Evolutionary conservation across 2,888 invertebrate genomes (phyloP).

Genomic region (Dasypolia templi): DNA sequence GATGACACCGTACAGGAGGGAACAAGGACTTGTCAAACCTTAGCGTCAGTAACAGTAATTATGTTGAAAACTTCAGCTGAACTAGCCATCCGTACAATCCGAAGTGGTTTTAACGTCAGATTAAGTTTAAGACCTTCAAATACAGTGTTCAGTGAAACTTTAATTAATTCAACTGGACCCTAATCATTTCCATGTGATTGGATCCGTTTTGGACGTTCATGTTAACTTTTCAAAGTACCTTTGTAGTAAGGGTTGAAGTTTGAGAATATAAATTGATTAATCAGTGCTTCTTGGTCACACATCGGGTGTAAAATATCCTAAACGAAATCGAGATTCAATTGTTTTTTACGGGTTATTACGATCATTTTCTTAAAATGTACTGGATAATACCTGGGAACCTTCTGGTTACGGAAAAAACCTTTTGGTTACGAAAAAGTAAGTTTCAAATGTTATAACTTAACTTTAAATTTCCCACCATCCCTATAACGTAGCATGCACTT

Average conservation of each 20-base stretch:
- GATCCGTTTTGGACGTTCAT: slow-evolving; percentile 61
- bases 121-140: slow-evolving; percentile 64
- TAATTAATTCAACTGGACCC: slow-evolving; percentile 77
- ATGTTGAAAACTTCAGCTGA: slow-evolving; percentile 34
- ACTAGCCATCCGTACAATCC: slow-evolving; percentile 30
- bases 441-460: too few species aligned
- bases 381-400: too few species aligned
- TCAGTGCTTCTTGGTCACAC: not conserved
- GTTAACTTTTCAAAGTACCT: slow-evolving; percentile 45
- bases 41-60: slow-evolving; percentile 20
- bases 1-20: too few species aligned
- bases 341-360: too few species aligned
- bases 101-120: slow-evolving; percentile 43
- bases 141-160: slow-evolving; percentile 75
- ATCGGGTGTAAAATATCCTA: too few species aligned
- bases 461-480: too few species aligned
- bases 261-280: slow-evolving; percentile 39
- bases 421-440: too few species aligned
- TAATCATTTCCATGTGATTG: slow-evolving; percentile 74
- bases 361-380: too few species aligned
- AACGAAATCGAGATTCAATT: too few species aligned
- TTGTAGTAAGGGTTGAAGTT: slow-evolving; percentile 37
- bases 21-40: slow-evolving; percentile 17
- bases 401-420: too few species aligned
- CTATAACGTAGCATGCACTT: too few species aligned